Percentiles rank a stretch among this genome's conserved stretches.
Evolutionary conservation across 2,888 invertebrate species (phyloP).

Genomic region (Aelia acuminata): DNA sequence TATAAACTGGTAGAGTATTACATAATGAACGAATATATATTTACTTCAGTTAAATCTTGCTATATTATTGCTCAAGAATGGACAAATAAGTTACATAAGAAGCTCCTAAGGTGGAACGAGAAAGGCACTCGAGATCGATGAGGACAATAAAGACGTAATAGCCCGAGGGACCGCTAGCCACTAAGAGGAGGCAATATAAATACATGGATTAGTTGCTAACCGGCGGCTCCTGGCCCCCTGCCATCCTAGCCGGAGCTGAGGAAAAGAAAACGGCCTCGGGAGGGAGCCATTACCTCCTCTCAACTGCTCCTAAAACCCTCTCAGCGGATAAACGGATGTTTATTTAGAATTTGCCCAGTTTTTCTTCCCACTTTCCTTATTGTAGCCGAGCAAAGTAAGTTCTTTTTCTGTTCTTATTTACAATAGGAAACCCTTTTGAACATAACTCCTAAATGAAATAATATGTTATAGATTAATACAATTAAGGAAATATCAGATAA

Average conservation of each 20-base stretch:
- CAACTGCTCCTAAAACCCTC: neutral
- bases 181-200: neutral
- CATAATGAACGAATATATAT: neutral
- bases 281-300: neutral
- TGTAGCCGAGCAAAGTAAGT: neutral
- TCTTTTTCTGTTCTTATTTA: neutral
- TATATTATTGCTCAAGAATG: neutral
- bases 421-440: too few relatives aligned
- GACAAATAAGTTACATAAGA: neutral
- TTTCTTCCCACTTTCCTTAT: neutral
- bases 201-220: constrained; percentile 19
- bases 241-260: neutral
- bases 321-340: neutral
- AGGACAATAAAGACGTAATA: constrained; percentile 24
- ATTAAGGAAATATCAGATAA: too few relatives aligned
- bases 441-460: too few relatives aligned
- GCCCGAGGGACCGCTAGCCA: neutral
- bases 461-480: too few relatives aligned
- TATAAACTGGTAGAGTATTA: neutral
- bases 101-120: neutral
- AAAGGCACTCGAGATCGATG: constrained; percentile 10
- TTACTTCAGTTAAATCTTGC: neutral
- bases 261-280: neutral
- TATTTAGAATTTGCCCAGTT: neutral
- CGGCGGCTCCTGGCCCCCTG: neutral